Percentiles rank a stretch among this genome's conserved stretches.
Conservation (phyloP, 2,113 vertebrate genomes). For the Argyrosomus japonicus region DNA sequence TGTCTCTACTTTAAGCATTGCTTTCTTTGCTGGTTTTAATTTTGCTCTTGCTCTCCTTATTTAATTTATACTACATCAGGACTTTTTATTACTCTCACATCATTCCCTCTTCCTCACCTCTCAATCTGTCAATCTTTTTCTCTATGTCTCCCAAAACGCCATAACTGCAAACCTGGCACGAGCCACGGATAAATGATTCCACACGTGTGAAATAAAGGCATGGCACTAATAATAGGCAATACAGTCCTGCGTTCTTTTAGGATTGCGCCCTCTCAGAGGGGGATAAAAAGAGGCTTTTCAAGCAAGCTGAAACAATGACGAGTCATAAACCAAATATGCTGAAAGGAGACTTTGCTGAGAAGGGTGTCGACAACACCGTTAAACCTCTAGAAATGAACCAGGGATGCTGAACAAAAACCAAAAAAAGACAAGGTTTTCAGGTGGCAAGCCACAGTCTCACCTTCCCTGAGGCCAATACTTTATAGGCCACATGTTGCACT, state of each 20-base stretch:
- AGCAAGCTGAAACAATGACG: slow-evolving; percentile 72
- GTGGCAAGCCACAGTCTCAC: slow-evolving; percentile 60
- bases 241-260: slow-evolving; percentile 67
- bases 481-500: slow-evolving; percentile 72
- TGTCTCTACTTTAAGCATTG: slow-evolving; percentile 53
- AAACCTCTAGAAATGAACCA: slow-evolving; percentile 65
- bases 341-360: slow-evolving; percentile 58
- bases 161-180: slow-evolving; percentile 74
- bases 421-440: slow-evolving; percentile 66
- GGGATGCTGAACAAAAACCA: slow-evolving; percentile 41
- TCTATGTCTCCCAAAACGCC: slow-evolving; percentile 56
- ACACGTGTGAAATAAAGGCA: slow-evolving; percentile 79
- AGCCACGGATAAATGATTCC: slow-evolving; percentile 79
- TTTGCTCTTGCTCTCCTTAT: slow-evolving; percentile 42
- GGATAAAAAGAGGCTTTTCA: slow-evolving; percentile 75
- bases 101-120: slow-evolving; percentile 72
- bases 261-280: slow-evolving; percentile 64
- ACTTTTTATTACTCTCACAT: slow-evolving; percentile 71
- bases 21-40: slow-evolving; percentile 64
- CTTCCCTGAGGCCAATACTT: slow-evolving; percentile 68
- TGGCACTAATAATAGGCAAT: slow-evolving; percentile 69
- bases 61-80: slow-evolving; percentile 60
- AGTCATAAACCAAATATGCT: slow-evolving; percentile 73
- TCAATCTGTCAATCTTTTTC: slow-evolving; percentile 64
- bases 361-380: slow-evolving; percentile 74